Evolutionary conservation across 2,888 invertebrate species (phyloP).

Genomic region (Melinaea menophilus): DNA sequence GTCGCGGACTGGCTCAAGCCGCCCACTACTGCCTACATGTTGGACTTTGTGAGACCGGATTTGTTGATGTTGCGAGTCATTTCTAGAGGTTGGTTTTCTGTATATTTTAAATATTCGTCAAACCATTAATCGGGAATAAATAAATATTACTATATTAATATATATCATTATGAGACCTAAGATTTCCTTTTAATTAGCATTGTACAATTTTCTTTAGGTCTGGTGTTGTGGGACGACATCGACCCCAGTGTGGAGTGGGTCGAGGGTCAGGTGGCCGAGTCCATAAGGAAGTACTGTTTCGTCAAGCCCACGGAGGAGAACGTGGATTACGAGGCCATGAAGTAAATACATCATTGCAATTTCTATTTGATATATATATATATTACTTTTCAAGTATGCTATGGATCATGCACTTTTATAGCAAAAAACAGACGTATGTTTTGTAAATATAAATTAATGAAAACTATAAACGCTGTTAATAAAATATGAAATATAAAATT

Average conservation of each 20-base stretch:
- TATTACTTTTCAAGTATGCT: no score
- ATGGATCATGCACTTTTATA: neutral
- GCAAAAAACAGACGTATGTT: neutral
- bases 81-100: conserved; percentile 78
- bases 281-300: conserved; percentile 87
- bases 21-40: conserved; percentile 91
- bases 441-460: no score
- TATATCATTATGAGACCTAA: neutral
- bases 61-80: conserved; percentile 89
- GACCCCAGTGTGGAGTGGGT: conserved; percentile 91
- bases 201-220: conserved; percentile 60
- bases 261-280: conserved; percentile 86
- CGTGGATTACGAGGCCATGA: conserved; percentile 95
- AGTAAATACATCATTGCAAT: conserved; percentile 71
- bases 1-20: conserved; percentile 94
- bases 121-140: no score
- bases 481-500: no score
- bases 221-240: conserved; percentile 93
- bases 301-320: conserved; percentile 83
- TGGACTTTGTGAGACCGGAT: conserved; percentile 95
- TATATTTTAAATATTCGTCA: no score
- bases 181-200: neutral
- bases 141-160: no score
- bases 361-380: neutral
- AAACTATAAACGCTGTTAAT: no score